Conservation (phyloP, 2,113 vertebrate genomes). For the Bujurquina vittata region DNA sequence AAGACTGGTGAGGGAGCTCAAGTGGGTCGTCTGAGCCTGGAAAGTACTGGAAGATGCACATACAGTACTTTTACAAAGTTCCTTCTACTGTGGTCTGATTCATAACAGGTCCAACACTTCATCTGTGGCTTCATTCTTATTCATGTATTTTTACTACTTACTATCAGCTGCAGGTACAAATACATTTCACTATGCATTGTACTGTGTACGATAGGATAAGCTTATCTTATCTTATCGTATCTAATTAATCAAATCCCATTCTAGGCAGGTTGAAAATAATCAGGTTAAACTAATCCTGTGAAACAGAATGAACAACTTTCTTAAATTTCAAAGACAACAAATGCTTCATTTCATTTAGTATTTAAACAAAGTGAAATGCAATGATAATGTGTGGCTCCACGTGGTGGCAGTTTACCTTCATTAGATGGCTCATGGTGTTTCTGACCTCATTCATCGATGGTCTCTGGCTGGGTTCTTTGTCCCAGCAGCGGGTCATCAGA, state of each 20-base stretch:
- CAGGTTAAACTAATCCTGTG: too few relatives aligned
- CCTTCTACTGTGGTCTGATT: background rate
- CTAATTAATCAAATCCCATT: too few relatives aligned
- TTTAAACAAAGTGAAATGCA: background rate
- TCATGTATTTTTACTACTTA: too few relatives aligned
- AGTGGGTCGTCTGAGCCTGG: slow-evolving; percentile 94
- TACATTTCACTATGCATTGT: too few relatives aligned
- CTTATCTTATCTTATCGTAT: too few relatives aligned
- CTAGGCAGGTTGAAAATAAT: too few relatives aligned
- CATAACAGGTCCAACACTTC: too few relatives aligned
- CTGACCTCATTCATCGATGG: slow-evolving; percentile 97
- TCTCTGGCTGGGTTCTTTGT: slow-evolving; percentile 93
- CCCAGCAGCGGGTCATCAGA: slow-evolving; percentile 97
- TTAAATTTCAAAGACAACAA: background rate
- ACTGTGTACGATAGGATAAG: too few relatives aligned
- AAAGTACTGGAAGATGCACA: slow-evolving; percentile 86
- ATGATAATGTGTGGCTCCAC: background rate
- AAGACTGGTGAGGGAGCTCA: slow-evolving; percentile 91
- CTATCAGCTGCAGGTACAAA: too few relatives aligned
- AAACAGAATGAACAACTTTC: too few relatives aligned
- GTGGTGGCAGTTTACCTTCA: slow-evolving; percentile 84
- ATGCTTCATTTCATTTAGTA: background rate
- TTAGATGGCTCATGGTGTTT: slow-evolving; percentile 95
- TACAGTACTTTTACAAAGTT: background rate
- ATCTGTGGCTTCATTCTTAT: too few relatives aligned